phyloP scores from a whole-genome alignment of 2,797 vertebrate species.

The Petrocephalus sullivani region DNA sequence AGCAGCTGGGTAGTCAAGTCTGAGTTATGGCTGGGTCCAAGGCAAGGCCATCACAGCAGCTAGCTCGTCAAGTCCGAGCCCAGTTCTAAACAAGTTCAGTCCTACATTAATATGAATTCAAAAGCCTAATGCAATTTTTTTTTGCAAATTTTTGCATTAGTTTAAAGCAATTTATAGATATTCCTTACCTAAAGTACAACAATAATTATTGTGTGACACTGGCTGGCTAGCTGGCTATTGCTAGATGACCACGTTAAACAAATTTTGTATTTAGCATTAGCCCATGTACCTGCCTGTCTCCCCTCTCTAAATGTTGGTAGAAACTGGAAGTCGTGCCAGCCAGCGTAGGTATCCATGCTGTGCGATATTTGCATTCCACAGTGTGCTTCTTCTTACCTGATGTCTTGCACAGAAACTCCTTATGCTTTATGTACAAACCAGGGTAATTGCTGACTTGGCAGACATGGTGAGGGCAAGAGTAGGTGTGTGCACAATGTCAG shows the following conservation, averaged over 20 bases:
- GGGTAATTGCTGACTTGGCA: neutral
- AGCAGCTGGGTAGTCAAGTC: too few relatives aligned
- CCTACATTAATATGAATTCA: neutral
- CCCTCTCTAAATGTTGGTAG: neutral
- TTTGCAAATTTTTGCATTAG: neutral
- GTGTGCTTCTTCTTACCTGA: neutral
- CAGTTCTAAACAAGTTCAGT: neutral
- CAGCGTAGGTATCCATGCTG: neutral
- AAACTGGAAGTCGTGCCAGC: neutral
- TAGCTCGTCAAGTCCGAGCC: neutral
- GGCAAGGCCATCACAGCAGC: neutral
- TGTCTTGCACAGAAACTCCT: neutral
- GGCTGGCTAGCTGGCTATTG: neutral
- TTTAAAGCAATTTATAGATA: neutral
- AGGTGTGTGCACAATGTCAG: neutral
- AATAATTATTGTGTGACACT: neutral
- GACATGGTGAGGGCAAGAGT: neutral
- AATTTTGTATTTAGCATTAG: neutral
- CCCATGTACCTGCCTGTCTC: neutral
- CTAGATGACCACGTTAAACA: neutral
- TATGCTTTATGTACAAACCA: neutral
- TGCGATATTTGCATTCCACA: neutral
- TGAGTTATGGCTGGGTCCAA: too few relatives aligned
- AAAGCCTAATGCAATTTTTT: neutral
- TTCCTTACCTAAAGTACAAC: neutral